Conservation (phyloP, 1,140 invertebrate genomes). For the Ruditapes philippinarum region DNA sequence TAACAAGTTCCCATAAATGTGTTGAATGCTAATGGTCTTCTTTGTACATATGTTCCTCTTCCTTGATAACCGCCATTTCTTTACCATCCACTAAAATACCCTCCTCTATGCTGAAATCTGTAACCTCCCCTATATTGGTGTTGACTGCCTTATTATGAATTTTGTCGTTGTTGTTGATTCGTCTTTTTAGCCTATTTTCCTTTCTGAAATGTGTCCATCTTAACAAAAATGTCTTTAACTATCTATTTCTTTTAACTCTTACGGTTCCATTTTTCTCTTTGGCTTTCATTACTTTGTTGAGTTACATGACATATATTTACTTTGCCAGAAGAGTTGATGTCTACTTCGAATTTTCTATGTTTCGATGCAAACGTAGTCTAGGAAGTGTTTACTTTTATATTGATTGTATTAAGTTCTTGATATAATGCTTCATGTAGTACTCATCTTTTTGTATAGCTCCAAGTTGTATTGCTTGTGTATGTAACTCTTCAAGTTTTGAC, state of each 20-base stretch:
- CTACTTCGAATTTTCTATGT: not conserved
- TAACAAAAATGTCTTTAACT: not conserved
- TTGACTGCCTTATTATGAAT: not conserved
- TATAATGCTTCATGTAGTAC: too few species aligned
- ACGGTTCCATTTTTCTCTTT: not conserved
- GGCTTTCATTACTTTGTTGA: not conserved
- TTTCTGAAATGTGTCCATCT: not conserved
- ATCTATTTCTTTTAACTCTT: conserved; percentile 10
- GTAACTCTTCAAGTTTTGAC: too few species aligned
- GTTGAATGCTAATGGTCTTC: not conserved
- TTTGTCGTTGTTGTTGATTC: too few species aligned
- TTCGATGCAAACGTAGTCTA: not conserved
- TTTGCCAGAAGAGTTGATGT: too few species aligned
- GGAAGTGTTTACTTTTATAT: too few species aligned
- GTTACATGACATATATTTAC: too few species aligned
- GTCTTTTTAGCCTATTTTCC: not conserved
- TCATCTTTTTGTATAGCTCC: too few species aligned
- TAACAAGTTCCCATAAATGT: not conserved
- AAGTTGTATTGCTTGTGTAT: too few species aligned
- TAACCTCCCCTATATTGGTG: too few species aligned
- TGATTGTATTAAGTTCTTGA: too few species aligned
- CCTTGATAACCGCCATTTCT: not conserved
- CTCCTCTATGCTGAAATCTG: too few species aligned
- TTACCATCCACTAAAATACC: not conserved
- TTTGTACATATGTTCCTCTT: not conserved